Evolutionary conservation across 2,888 invertebrate species (phyloP), one percentile per base, ranked within the genome.

Genomic region (Dynastes hyllus): DNA sequence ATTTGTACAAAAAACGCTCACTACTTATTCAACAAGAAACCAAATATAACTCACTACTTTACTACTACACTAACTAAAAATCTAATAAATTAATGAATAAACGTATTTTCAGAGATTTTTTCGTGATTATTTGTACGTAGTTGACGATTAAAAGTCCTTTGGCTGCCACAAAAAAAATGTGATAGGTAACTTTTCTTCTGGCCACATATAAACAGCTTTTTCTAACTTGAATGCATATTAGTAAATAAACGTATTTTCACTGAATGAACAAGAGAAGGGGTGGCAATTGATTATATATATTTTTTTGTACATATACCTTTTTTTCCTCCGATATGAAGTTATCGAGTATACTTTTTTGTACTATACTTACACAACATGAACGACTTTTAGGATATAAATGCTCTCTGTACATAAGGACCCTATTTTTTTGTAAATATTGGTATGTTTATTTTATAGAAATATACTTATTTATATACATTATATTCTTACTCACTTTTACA

Each of bases 201-300:
- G 5, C 61, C 45, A 75, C 73, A 75, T 29, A 67, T 58, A 22
- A 22, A 58, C 9, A 6, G 55, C 58, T 58, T 67, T 11, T 37
- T 67, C 29, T 61, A 45, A 40, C 45, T 75, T 75, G 45, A 61
- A 40, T 40, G 55, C 58, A 37, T 22, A n/a, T 32, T 32, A 32
- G 32, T 4, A 32, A 32, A 40, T 3, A 45, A 75, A 50, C 11
- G 45, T 16, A 40, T 53, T 37, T 58, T 63, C 53, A 69, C 16
- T 37, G 11, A 40, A 11, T 29, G 29, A 53, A 70, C 32, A 53
- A 65, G 79, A 82, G 79, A 82, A 82, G 83, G 83, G 83, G 83
- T 83, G 83, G 83, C 83, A 83, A 83, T 82, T 82, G 82, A 82
- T 80, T 78, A 77, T 58, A 50, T 61, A 66, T 50, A 76, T 76